phyloP scores from a whole-genome alignment of 2,113 vertebrate genomes.

The Caloenas nicobarica region DNA sequence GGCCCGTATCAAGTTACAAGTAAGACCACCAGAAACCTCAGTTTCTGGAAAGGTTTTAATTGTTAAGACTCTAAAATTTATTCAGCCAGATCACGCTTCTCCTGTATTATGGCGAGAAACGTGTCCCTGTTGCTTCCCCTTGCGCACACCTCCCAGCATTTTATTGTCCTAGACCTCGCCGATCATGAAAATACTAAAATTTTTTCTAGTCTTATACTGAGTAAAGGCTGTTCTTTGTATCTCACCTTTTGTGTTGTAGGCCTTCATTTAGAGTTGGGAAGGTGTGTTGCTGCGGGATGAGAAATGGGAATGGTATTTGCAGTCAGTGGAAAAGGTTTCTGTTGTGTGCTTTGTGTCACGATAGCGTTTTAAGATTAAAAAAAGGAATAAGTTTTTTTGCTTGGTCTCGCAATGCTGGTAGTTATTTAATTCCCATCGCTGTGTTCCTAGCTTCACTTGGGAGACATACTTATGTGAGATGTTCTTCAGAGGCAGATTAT shows the following conservation, averaged over 20 bases:
- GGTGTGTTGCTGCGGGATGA: rapidly evolving
- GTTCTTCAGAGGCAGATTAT: background rate
- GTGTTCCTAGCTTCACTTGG: background rate
- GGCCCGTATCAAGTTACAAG: background rate
- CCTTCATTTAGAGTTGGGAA: background rate
- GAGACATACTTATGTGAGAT: background rate
- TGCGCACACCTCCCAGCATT: background rate
- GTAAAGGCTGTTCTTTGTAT: background rate
- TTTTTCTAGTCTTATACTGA: background rate
- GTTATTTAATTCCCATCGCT: background rate
- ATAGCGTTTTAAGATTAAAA: background rate
- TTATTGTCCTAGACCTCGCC: background rate
- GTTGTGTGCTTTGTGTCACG: background rate
- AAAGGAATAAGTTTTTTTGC: background rate
- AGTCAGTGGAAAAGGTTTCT: background rate
- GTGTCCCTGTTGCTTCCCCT: background rate
- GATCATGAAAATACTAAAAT: background rate
- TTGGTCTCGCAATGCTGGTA: background rate
- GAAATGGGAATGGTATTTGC: background rate
- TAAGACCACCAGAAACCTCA: background rate
- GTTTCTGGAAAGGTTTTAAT: background rate
- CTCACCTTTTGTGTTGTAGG: background rate
- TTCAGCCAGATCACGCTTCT: background rate
- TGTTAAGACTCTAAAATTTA: background rate
- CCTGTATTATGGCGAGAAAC: background rate